Percentiles rank a stretch among this genome's conserved stretches.
phyloP scores from a whole-genome alignment of 2,113 vertebrate genomes.

The Neolamprologus caudopunctatus region DNA sequence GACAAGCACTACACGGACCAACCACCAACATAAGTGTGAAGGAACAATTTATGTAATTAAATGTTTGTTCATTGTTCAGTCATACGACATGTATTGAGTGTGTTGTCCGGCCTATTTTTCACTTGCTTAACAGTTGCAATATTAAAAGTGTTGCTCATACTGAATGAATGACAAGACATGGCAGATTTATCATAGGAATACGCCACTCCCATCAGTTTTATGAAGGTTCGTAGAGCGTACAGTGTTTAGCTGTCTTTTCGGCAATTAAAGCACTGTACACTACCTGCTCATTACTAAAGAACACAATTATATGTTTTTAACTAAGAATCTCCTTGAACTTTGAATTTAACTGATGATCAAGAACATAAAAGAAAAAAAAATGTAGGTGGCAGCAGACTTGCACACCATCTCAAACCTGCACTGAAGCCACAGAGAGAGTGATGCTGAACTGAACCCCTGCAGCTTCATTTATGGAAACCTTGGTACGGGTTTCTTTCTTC shows the following conservation, averaged over 20 bases:
- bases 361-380: no score
- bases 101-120: neutral
- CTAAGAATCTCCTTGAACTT: neutral
- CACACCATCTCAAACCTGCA: neutral
- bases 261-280: neutral
- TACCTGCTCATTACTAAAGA: neutral
- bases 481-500: neutral
- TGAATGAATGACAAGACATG: neutral
- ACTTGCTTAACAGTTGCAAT: neutral
- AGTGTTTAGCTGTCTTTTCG: neutral
- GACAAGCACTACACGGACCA: neutral
- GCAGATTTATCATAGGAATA: neutral
- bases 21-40: neutral
- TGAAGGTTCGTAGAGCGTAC: neutral
- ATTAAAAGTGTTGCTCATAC: neutral
- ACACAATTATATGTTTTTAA: neutral
- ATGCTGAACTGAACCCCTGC: neutral
- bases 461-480: neutral
- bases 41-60: constrained; percentile 23
- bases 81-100: neutral
- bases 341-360: neutral
- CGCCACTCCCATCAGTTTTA: neutral
- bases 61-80: neutral
- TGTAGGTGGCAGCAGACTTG: neutral
- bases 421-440: neutral